phyloP scores from a whole-genome alignment of 2,797 vertebrate species.

The Manis pentadactyla region DNA sequence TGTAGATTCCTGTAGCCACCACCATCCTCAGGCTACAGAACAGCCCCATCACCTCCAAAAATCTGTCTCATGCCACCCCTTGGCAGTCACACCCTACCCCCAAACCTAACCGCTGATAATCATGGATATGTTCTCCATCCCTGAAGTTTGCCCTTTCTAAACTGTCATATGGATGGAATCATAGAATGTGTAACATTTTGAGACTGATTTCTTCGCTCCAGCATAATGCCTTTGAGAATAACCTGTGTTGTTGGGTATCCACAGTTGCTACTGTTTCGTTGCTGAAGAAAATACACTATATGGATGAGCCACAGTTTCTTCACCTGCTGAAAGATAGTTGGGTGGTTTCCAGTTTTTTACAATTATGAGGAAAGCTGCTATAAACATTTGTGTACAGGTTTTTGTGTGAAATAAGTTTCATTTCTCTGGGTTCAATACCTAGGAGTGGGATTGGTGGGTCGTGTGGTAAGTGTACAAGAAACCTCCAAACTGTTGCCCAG shows the following conservation, averaged over 20 bases:
- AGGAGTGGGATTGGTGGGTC: background rate
- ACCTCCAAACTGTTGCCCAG: background rate
- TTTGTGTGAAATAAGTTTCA: background rate
- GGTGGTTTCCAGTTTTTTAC: background rate
- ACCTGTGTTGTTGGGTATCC: no score
- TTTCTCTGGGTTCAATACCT: background rate
- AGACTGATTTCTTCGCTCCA: background rate
- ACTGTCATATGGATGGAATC: background rate
- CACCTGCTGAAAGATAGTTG: background rate
- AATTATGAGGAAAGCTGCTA: background rate
- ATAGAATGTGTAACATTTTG: background rate
- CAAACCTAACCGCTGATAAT: background rate
- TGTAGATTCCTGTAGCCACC: background rate
- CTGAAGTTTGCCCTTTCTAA: background rate
- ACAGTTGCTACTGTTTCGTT: background rate
- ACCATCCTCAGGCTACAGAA: background rate
- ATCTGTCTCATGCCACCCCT: background rate
- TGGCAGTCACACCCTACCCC: background rate
- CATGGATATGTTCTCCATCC: background rate
- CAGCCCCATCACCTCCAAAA: background rate
- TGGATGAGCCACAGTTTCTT: background rate
- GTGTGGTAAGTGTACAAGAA: background rate
- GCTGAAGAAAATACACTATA: background rate
- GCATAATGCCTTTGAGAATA: background rate
- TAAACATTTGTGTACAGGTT: background rate